Evolutionary conservation across 2,797 vertebrate genomes (phyloP), one percentile per base, ranked within the genome.

Genomic region (Trematomus bernacchii): DNA sequence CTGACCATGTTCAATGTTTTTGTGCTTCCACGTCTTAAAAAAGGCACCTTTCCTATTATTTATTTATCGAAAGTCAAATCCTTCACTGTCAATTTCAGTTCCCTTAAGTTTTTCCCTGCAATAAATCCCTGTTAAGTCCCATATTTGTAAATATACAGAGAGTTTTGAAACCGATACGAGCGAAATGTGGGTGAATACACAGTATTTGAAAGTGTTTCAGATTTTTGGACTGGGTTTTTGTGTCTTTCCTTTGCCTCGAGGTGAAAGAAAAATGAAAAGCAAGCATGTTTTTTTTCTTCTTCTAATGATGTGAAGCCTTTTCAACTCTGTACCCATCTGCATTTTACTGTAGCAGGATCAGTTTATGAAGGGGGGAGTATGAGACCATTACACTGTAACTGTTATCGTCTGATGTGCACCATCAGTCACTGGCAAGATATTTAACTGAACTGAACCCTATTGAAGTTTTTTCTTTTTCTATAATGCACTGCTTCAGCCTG

Each of bases 331-430:
- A 66, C 82, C 10, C 54, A 16, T 79, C 66, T 80, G 69, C 62
- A 75, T 69, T 78, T 79, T 80, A 27, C 63, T 85, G 73, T 71
- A 75, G 58, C 47, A 10, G 74, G 62, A 71, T 80, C 53, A 64
- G 76, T 46, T 82, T 15, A n/a, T 48, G 42, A 71, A 71, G 74
- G 44, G 33, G 61, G 72, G 69, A 72, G 52, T 55, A 61, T 73
- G 79, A 90, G 91, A 92, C 92, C 92, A 66, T 78, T 72, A 85
- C 90, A 94, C 92, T 94, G 92, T 92, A 86, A 87, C 72, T 83
- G 85, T 80, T 85, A 54, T 52, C 13, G 66, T 65, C 80, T 84
- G 82, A 84, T 77, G 73, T 61, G 78, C 86, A 68, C 23, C 47
- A 54, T 82, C 80, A 78, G 80, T 69, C 63, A 47, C 51, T 67